Conservation (phyloP, 2,113 vertebrate species). For the Chlorocebus sabaeus region DNA sequence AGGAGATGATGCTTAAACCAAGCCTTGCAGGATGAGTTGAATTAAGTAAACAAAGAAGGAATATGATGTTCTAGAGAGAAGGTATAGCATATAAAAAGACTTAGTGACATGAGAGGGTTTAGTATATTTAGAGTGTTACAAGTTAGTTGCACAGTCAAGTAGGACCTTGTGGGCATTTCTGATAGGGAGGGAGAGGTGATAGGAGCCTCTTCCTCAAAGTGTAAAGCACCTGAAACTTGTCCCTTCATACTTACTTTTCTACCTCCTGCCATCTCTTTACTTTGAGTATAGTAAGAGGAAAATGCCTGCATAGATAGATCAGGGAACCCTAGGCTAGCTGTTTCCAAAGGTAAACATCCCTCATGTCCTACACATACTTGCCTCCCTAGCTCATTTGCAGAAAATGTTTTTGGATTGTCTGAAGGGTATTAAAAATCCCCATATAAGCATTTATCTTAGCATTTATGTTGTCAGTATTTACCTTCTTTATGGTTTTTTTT, state of each 20-base stretch:
- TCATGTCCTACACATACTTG: not conserved
- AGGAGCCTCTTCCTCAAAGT: not conserved
- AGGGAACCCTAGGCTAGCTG: not conserved
- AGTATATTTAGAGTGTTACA: not conserved
- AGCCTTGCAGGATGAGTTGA: not conserved
- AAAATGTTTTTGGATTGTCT: not conserved
- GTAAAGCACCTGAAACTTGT: not conserved
- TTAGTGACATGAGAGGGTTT: not conserved
- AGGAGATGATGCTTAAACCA: not conserved
- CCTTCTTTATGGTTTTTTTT: constrained; percentile 40
- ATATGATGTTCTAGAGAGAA: not conserved
- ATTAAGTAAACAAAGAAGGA: not conserved
- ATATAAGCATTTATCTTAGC: not conserved
- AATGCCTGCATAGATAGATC: not conserved
- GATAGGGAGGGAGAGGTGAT: not conserved
- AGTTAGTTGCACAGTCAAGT: not conserved
- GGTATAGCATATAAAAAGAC: not conserved
- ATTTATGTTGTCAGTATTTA: not conserved
- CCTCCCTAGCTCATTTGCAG: not conserved
- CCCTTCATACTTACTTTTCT: not conserved
- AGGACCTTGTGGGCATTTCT: not conserved
- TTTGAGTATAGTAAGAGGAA: not conserved
- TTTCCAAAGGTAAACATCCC: not conserved
- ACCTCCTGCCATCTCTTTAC: not conserved
- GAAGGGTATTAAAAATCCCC: not conserved